Base-by-base conservation (phyloP, 2,888 invertebrate species). In the Drosophila hamatofila region DNA sequence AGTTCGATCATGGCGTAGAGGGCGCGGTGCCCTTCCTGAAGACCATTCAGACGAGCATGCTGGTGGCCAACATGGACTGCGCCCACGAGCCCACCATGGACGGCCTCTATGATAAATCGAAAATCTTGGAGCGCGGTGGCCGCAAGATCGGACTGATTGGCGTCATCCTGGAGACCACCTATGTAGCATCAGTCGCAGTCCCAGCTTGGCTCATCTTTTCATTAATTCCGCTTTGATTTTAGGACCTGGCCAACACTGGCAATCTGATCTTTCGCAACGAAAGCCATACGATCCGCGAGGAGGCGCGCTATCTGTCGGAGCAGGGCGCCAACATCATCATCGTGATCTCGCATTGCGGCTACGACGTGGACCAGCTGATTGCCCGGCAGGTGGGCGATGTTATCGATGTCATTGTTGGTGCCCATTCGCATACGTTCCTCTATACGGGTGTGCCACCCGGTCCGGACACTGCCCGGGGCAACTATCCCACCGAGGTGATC, bases 341-440 rank as follows among this genome's bases (percentile, higher is more conserved):
- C 57, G 96, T 96, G 4, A 93, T 97, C n/a, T 97, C 97, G 0
- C 97, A 98, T 91, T 95, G 96, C 56, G 97, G 97, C 3, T 94
- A 96, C 52, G 94, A 95, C 3, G 94, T 94, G 23, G 96, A 96
- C 81, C 93, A 94, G 93, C 89, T 93, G 35, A 95, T 97, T 73
- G 97, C 97, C 0, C 90, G 91, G 4, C 93, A 94, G 5, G 95
- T 94, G 44, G 94, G 96, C 3, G 94, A 95, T 0, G 94, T 95
- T 37, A 94, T 98, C 59, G 96, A 97, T 91, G 94, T 97, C 0
- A 96, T 98, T 64, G 96, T 98, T n/a, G 97, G 97, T 7, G 96
- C 95, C 0, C 97, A 97, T 91, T 96, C 96, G 0, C 96, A 98
- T 91, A 95, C 96, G 0, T 95, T 97, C 79, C 94, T 97, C 0